These are phyloP conservation scores for Tachina fera DNA, from an alignment of 2,888 invertebrate genomes.

Conservation along the genomic window DNA sequence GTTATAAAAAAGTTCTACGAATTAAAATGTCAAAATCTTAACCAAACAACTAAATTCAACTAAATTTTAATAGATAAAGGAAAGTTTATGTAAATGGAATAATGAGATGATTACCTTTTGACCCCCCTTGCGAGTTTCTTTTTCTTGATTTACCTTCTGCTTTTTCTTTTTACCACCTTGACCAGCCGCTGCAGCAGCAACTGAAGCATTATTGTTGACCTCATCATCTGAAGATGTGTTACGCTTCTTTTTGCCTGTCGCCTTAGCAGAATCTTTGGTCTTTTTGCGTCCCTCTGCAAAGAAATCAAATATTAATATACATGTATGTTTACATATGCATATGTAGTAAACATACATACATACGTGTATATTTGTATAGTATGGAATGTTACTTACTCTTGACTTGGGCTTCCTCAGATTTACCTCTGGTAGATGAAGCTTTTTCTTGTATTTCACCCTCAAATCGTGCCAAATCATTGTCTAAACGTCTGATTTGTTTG, in stretches of 20 bases:
- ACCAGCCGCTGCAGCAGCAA: conserved; percentile 73
- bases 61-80: conserved; percentile 2
- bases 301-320: not conserved
- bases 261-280: conserved; percentile 85
- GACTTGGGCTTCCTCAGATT: conserved; percentile 86
- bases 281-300: conserved; percentile 88
- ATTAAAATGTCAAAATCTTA: not conserved
- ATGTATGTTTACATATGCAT: too few relatives aligned
- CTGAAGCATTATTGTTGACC: conserved; percentile 71
- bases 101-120: conserved; percentile 83
- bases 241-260: conserved; percentile 86
- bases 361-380: conserved; percentile 24
- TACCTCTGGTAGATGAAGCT: conserved; percentile 89
- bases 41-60: conserved; percentile 12
- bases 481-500: conserved; percentile 97
- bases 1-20: not conserved
- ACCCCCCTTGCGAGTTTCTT: conserved; percentile 83
- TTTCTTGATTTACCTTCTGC: conserved; percentile 84
- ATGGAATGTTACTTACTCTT: conserved; percentile 84
- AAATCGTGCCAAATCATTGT: conserved; percentile 97
- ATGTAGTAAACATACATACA: too few relatives aligned
- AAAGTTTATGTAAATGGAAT: conserved; percentile 56
- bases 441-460: conserved; percentile 99
- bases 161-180: conserved; percentile 83
- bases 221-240: conserved; percentile 82